phyloP scores from a whole-genome alignment of 2,113 vertebrate species.

The Strix aluco region DNA sequence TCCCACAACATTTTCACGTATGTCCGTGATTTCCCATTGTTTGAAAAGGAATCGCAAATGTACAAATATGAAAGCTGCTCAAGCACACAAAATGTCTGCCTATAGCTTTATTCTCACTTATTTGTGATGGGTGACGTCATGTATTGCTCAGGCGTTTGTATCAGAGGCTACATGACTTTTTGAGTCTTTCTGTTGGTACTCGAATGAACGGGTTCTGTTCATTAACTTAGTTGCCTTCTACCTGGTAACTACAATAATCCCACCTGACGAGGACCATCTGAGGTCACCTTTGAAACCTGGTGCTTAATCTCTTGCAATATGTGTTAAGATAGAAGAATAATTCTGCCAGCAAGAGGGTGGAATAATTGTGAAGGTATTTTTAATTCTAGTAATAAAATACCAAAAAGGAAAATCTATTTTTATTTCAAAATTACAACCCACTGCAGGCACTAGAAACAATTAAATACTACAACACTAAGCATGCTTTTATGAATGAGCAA shows the following conservation, averaged over 20 bases:
- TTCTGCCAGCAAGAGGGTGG: background rate
- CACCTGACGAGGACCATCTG: background rate
- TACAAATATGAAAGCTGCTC: background rate
- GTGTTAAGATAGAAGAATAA: background rate
- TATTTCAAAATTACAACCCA: background rate
- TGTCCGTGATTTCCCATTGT: background rate
- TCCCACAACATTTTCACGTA: background rate
- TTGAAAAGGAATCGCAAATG: background rate
- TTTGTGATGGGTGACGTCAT: background rate
- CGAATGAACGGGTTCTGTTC: background rate
- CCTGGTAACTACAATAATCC: background rate
- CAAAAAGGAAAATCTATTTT: background rate
- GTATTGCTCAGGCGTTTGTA: background rate
- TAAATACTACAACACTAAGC: background rate
- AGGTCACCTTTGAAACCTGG: background rate
- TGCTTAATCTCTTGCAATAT: background rate
- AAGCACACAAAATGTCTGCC: background rate
- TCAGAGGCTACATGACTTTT: background rate
- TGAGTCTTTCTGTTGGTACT: background rate
- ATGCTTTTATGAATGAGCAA: slow-evolving; percentile 29
- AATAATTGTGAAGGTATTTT: background rate
- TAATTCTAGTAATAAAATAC: background rate
- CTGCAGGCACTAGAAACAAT: background rate
- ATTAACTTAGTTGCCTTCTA: background rate
- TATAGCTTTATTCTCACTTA: background rate